These are phyloP conservation scores for Limosa lapponica DNA, from an alignment of 2,797 vertebrate genomes.

Conservation along the genomic window DNA sequence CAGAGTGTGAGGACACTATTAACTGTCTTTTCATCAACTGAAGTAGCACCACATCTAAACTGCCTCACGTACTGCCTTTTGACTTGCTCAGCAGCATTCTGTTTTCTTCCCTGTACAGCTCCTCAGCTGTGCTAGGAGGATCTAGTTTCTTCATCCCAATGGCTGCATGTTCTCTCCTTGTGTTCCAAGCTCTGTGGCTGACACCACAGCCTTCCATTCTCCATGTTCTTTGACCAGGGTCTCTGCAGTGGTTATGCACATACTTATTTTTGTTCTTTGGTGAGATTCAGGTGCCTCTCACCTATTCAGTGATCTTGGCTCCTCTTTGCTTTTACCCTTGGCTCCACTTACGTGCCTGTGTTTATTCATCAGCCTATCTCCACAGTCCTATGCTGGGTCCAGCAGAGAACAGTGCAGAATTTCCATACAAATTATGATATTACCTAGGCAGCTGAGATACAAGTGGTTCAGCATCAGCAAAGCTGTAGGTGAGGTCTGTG, in stretches of 20 bases:
- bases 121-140: background rate
- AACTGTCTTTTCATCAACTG: background rate
- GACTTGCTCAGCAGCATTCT: background rate
- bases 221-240: background rate
- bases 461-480: background rate
- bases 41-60: background rate
- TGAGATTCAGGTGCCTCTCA: background rate
- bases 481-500: background rate
- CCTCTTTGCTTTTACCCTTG: background rate
- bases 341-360: background rate
- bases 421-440: background rate
- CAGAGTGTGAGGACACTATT: background rate
- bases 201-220: background rate
- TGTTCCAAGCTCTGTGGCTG: fast-evolving
- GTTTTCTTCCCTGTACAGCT: background rate
- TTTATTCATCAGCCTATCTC: background rate
- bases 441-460: background rate
- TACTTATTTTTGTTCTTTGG: background rate
- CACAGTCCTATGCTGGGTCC: background rate
- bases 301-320: background rate
- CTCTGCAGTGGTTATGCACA: background rate
- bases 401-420: background rate
- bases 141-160: background rate
- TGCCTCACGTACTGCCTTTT: background rate
- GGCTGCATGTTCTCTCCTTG: background rate